These are phyloP conservation scores for Zeus faber DNA, from an alignment of 2,113 vertebrate genomes.

Conservation along the genomic window DNA sequence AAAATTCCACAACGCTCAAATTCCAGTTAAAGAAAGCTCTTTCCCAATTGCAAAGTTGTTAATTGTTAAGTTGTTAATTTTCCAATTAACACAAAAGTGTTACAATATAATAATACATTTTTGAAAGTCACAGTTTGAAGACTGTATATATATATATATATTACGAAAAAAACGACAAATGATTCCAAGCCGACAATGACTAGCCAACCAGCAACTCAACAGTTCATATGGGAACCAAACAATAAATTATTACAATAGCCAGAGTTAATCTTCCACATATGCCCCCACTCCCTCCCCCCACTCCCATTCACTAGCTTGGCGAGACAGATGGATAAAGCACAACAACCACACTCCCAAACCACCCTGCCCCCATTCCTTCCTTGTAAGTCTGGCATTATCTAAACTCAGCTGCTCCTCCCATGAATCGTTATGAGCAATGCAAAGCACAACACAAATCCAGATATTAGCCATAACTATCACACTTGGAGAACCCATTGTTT, in stretches of 20 bases:
- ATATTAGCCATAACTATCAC: too few relatives aligned
- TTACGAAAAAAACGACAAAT: conserved; percentile 19
- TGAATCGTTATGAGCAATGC: neutral
- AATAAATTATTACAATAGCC: conserved; percentile 45
- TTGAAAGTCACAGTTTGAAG: too few relatives aligned
- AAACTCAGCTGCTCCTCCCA: conserved; percentile 11
- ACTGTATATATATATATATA: neutral
- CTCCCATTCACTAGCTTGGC: conserved; percentile 44
- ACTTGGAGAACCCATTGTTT: too few relatives aligned
- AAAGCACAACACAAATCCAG: neutral
- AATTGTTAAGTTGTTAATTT: too few relatives aligned
- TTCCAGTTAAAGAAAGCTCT: too few relatives aligned
- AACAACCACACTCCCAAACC: conserved; percentile 30
- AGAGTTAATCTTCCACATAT: conserved; percentile 60
- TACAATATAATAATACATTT: too few relatives aligned
- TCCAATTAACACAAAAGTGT: too few relatives aligned
- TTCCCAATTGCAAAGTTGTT: too few relatives aligned
- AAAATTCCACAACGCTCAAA: too few relatives aligned
- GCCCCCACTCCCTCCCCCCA: neutral
- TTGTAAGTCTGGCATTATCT: too few relatives aligned
- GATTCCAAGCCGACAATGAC: conserved; percentile 10
- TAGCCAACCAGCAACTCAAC: conserved; percentile 21
- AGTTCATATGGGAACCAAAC: conserved; percentile 36
- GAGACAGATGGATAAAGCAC: conserved; percentile 64
- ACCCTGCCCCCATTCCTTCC: too few relatives aligned